A percentile compares a stretch with the other conserved stretches of the same genome.
These are phyloP conservation scores for Drosophila affinis DNA, from an alignment of 2,888 invertebrate genomes.

Conservation along the genomic window DNA sequence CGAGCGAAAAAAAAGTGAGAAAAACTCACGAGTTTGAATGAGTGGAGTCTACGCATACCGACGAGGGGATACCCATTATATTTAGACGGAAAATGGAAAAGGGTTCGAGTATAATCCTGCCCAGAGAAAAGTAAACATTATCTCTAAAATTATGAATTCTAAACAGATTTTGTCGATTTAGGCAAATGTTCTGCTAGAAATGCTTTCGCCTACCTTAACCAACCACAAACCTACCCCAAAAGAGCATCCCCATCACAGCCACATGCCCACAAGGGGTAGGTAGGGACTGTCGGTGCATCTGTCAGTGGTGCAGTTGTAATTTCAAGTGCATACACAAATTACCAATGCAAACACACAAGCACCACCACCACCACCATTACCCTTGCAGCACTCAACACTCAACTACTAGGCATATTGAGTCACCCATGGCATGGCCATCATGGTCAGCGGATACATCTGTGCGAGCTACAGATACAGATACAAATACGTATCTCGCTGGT, in stretches of 20 bases:
- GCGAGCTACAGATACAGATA: slow-evolving; percentile 35
- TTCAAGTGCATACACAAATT: slow-evolving; percentile 81
- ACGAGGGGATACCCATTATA: not conserved
- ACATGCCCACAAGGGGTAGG: not conserved
- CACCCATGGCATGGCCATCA: slow-evolving; percentile 60
- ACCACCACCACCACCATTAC: slow-evolving; percentile 31
- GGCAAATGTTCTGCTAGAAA: no score
- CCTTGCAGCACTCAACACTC: slow-evolving; percentile 32
- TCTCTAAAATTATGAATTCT: no score
- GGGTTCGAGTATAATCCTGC: no score
- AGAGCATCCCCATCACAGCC: not conserved
- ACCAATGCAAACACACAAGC: slow-evolving; percentile 72
- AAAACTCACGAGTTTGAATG: not conserved
- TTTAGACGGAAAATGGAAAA: no score
- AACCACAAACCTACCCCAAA: not conserved
- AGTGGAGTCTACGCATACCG: not conserved
- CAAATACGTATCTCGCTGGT: slow-evolving; percentile 28
- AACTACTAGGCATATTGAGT: slow-evolving; percentile 70
- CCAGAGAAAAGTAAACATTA: no score
- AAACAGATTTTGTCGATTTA: no score
- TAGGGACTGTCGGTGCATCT: not conserved
- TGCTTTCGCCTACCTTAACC: no score
- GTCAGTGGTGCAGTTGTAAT: slow-evolving; percentile 46
- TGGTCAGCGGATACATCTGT: slow-evolving; percentile 67
- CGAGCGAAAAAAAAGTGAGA: slow-evolving; percentile 16